Conservation (phyloP, 2,888 invertebrate species). For the Agonopterix alstromeriana region DNA sequence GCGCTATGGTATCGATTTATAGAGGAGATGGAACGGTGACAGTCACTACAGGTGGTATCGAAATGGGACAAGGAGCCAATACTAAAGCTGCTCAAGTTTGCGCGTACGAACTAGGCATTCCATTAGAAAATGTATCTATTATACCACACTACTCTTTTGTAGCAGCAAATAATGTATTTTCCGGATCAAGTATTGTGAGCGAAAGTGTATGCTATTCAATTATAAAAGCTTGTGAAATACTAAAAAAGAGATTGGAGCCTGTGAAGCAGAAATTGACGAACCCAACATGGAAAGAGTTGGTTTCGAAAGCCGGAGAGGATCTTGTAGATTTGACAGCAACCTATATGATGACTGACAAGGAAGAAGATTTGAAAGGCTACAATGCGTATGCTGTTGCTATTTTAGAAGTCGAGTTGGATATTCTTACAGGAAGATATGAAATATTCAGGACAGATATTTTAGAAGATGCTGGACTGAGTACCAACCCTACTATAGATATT, state of each 20-base stretch:
- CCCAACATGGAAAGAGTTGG: conserved; percentile 77
- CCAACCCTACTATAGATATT: conserved; percentile 81
- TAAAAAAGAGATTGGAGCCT: conserved; percentile 76
- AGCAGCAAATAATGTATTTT: conserved; percentile 77
- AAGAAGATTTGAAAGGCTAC: conserved; percentile 69
- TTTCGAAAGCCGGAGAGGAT: conserved; percentile 68
- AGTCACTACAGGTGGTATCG: conserved; percentile 81
- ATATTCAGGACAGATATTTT: conserved; percentile 78
- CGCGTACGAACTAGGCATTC: conserved; percentile 83
- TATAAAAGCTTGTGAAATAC: conserved; percentile 76
- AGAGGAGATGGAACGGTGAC: conserved; percentile 83
- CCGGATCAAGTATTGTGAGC: conserved; percentile 82
- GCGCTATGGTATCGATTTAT: conserved; percentile 80
- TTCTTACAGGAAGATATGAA: conserved; percentile 81
- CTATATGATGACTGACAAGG: conserved; percentile 76
- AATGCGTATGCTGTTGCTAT: conserved; percentile 77
- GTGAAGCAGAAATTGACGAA: conserved; percentile 61
- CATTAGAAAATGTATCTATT: conserved; percentile 77
- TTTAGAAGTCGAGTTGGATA: conserved; percentile 81
- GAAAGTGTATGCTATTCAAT: conserved; percentile 77
- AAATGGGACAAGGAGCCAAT: conserved; percentile 88
- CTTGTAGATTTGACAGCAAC: conserved; percentile 78
- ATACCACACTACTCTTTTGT: conserved; percentile 77
- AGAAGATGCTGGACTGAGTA: conserved; percentile 81
- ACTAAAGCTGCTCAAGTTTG: conserved; percentile 88